Percentiles rank a stretch among this genome's conserved stretches.
These are phyloP conservation scores for Trachemys scripta DNA, from an alignment of 2,113 vertebrate genomes.

Conservation along the genomic window DNA sequence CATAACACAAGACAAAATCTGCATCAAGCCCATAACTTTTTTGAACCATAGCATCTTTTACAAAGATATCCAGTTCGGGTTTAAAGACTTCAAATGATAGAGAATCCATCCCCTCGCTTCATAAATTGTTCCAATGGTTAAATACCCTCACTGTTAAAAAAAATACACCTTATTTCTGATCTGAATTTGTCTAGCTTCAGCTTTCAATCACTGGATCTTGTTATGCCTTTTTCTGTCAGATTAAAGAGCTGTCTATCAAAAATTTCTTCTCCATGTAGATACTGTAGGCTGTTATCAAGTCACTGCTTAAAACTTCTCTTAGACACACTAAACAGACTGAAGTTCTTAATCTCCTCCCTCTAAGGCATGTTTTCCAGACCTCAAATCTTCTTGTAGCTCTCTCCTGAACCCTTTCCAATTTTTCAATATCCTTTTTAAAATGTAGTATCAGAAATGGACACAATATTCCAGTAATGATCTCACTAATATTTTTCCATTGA, in stretches of 20 bases:
- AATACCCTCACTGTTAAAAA: background rate
- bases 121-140: background rate
- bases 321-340: background rate
- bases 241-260: background rate
- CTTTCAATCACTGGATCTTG: background rate
- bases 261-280: background rate
- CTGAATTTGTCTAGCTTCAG: background rate
- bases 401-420: background rate
- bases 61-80: background rate
- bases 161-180: background rate
- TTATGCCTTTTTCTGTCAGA: background rate
- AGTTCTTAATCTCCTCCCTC: background rate
- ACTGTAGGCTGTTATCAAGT: background rate
- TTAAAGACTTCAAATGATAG: background rate
- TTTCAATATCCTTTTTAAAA: background rate
- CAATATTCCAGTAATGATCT: background rate
- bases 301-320: background rate
- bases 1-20: background rate
- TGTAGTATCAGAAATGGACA: background rate
- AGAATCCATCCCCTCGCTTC: accelerated
- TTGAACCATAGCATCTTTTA: background rate
- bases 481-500: background rate
- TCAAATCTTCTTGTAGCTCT: background rate
- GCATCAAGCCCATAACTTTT: background rate
- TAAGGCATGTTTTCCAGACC: background rate